A percentile compares a stretch with the other conserved stretches of the same genome.
These are phyloP conservation scores for Bombus picipes DNA, from an alignment of 1,140 invertebrate genomes.

Conservation along the genomic window DNA sequence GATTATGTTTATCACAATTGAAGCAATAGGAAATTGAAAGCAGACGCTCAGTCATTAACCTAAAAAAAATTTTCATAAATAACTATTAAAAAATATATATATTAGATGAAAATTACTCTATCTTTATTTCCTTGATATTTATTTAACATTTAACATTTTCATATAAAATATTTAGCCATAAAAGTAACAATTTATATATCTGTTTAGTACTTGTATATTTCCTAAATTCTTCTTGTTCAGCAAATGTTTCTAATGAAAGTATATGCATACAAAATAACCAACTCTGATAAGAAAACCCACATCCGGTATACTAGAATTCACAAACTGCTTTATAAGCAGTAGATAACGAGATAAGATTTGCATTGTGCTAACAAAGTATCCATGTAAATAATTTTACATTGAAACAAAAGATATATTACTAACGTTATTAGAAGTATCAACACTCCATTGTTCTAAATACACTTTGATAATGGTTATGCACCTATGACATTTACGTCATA, in stretches of 20 bases:
- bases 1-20: neutral
- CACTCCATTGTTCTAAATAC: neutral
- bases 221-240: neutral
- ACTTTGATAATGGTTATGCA: neutral
- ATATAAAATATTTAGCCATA: neutral
- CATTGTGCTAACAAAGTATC: neutral
- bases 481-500: constrained; percentile 7
- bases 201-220: neutral
- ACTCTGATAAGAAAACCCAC: neutral
- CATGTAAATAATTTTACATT: neutral
- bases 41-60: neutral
- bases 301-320: constrained; percentile 18
- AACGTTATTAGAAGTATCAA: neutral
- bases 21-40: neutral
- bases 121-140: neutral
- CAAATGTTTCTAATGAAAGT: neutral
- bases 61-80: neutral
- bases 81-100: neutral
- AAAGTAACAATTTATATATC: neutral
- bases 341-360: neutral
- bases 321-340: constrained; percentile 20
- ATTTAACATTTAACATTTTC: neutral
- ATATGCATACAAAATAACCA: neutral
- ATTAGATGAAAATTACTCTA: neutral
- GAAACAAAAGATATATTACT: neutral